Base-by-base conservation (phyloP, 1,140 invertebrate genomes). In the Thrips palmi region DNA sequence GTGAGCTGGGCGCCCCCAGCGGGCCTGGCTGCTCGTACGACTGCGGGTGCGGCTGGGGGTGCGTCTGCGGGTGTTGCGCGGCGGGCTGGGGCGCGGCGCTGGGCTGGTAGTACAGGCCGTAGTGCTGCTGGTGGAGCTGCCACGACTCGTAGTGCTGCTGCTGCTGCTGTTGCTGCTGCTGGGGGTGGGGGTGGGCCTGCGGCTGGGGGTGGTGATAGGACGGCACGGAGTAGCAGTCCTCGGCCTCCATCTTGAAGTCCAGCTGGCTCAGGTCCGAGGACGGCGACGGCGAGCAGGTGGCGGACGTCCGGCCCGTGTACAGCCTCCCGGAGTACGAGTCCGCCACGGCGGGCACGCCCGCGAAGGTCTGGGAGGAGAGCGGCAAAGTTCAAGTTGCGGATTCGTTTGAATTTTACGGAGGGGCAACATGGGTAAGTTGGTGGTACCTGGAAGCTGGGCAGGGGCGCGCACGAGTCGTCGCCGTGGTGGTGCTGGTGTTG, bases 401-500 rank as follows among this genome's bases (percentile, higher is more conserved):
- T 38, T 41, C 4, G 29, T 22, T 14, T 40, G 23, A 11, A 21
- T 18, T 17, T 25, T 14, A 23, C 27, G 31, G 12, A 8, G 18
- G n/a, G 29, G 5, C n/a, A 14, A 15, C 14, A 2, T 21, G 25
- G 20, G 24, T 44, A 31, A 45, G 46, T 45, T 47, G 53, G 23
- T 45, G 48, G 43, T 47, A 49, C 41, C 33, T 56, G 50, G 49
- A 59, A 56, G 47, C 52, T 49, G 37, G 56, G 52, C 20, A 59
- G 44, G 4, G 39, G 47, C 27, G 37, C n/a, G 29, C 43, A 33
- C 37, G 33, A 4, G 42, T 8, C 12, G 25, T 19, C 17, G 28
- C 76, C 76, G 79, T 79, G 55, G 79, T 80, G 45, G 77, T 67
- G 1, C 70, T 69, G 40, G 71, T 61, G 24, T 27, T n/a, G 43